Base-by-base conservation (phyloP, 1,140 invertebrate genomes). In the Diabrotica undecimpunctata region DNA sequence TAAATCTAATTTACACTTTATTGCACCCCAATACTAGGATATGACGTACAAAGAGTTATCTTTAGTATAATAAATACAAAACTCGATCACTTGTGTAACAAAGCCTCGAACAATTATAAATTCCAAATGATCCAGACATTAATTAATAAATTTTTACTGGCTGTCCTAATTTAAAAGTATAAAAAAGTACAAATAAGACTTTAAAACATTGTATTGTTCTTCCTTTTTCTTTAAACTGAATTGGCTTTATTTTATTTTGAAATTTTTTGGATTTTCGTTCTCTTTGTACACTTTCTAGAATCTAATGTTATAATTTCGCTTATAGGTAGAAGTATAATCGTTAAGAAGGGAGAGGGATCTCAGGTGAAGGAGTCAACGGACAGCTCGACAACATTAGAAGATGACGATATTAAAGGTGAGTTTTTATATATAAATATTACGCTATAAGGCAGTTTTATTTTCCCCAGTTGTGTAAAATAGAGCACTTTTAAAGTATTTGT, bases 291-390 rank as follows among this genome's bases (percentile, higher is more conserved):
- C 25, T 25, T 25, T 25, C 25, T 41, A 60, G 4, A 50, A 25
- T 60, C 41, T 60, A 14, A 60, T 25, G 12, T 60, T 46, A 13
- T 10, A 1, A 35, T 13, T 51, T 9, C 41, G 9, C 12, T 81
- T 81, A 55, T 81, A 91, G 89, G 88, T 85, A 85, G 87, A 82
- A 92, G 89, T 76, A 95, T 95, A 83, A 88, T 95, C 60, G 92
- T 90, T 70, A 96, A 96, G 81, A 96, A 96, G 79, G 91, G 92
- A 54, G 93, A 95, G 75, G 93, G 94, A 68, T 95, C 93, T 66
- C 93, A 96, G 83, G 93, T 96, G 12, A 97, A 96, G 80, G 94
- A 96, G 81, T 96, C 93, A 25, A 95, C 94, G 39, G 94, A 96
- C 79, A 92, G 90, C 77, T 95, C 91, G 76, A 95, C 92, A 76